phyloP scores from a whole-genome alignment of 2,888 invertebrate genomes.

The Hybos culiciformis region DNA sequence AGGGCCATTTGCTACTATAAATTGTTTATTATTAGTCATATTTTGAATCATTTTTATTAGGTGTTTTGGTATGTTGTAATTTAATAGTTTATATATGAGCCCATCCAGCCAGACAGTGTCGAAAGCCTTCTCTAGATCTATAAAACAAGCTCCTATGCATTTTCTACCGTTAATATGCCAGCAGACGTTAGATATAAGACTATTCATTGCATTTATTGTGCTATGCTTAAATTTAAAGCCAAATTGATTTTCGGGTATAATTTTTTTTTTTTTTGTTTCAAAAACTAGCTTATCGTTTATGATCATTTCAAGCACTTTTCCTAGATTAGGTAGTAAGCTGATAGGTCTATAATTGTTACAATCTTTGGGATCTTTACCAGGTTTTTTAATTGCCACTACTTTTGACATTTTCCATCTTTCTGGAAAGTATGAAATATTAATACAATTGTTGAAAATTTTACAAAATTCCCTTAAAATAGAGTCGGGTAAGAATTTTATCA shows the following conservation, averaged over 20 bases:
- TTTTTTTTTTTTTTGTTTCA: neutral
- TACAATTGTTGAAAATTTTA: neutral
- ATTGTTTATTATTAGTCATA: neutral
- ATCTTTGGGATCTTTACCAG: neutral
- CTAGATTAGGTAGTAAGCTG: neutral
- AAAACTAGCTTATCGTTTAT: neutral
- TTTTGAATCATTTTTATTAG: neutral
- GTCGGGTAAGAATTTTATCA: neutral
- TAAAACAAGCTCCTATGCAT: neutral
- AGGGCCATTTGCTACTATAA: neutral
- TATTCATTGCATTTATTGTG: neutral
- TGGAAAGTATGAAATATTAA: neutral
- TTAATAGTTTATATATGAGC: neutral
- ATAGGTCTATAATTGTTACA: neutral
- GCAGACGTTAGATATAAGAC: no score
- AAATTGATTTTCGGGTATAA: neutral
- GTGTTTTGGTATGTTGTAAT: neutral
- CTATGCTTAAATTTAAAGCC: neutral
- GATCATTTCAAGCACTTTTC: neutral
- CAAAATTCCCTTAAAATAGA: neutral
- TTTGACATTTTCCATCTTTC: neutral
- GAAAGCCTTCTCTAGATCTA: constrained; percentile 1
- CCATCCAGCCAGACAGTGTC: neutral
- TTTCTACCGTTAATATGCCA: no score
- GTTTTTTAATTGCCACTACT: neutral